Evolutionary conservation across 2,888 invertebrate genomes (phyloP), one percentile per base, ranked within the genome.

Genomic region (Augochlorella aurata): DNA sequence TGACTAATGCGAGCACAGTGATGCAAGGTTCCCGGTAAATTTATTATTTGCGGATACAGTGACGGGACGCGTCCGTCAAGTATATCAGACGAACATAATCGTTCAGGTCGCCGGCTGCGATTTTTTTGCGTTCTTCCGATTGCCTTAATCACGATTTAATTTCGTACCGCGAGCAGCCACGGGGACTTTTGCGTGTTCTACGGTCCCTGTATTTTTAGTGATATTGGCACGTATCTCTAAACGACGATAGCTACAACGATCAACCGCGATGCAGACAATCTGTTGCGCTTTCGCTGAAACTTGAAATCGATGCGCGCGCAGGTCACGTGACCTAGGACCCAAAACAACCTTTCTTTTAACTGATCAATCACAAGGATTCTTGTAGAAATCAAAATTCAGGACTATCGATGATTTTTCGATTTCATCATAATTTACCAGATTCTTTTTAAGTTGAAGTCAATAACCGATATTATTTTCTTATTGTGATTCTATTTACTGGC

Each of bases 141-240:
- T 45, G 24, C 50, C 70, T 83, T 79, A 83, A 86, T 87, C 80
- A 81, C 65, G 84, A 87, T 87, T 89, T 89, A 90, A 90, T 89
- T 87, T 78, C 75, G 90, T 89, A 82, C 82, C n/a, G 18, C 79
- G 83, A 85, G 87, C 84, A 73, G 75, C 52, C 47, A 74, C 73
- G 68, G 66, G 49, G 58, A 52, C 79, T 76, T 75, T 63, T 76
- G 68, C 67, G 75, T 72, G 65, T 49, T 65, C 67, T 65, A 65
- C 45, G 29, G 69, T 68, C 74, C 52, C 70, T 81, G 79, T 90
- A 90, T 90, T 90, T 90, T 90, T 88, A 90, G 88, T 87, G 80
- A 88, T 84, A 88, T 86, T 89, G 85, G 88, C 88, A 88, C 81
- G 86, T 86, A 82, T 74, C 79, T 61, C 76, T 50, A 66, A 81